Percentiles rank a stretch among this genome's conserved stretches.
Conservation (phyloP, 2,113 vertebrate species). For the Stomatorhinus ivindoensis region DNA sequence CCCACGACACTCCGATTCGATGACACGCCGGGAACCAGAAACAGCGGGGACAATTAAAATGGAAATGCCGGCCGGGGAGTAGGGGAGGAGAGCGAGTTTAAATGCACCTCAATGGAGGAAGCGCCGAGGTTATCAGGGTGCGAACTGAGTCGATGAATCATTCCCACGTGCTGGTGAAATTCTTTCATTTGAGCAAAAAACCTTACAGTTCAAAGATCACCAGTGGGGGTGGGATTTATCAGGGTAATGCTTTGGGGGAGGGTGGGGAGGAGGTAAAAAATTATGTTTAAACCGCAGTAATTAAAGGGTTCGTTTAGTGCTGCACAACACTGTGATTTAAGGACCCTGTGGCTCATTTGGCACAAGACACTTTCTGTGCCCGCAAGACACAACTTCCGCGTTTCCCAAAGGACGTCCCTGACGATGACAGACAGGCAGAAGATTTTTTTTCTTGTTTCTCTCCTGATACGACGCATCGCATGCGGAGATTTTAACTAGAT, state of each 20-base stretch:
- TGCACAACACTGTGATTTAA: slow-evolving; percentile 47
- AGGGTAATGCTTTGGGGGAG: slow-evolving; percentile 52
- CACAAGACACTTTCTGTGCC: background rate
- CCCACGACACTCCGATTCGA: background rate
- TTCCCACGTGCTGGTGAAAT: background rate
- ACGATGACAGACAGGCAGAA: slow-evolving; percentile 47
- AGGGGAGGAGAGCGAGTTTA: background rate
- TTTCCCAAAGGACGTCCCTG: slow-evolving; percentile 46
- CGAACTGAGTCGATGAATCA: background rate
- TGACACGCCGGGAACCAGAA: slow-evolving; percentile 2
- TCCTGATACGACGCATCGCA: background rate
- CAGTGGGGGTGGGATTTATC: slow-evolving; percentile 50
- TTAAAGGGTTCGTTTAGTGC: slow-evolving; percentile 49
- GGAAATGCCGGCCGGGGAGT: background rate
- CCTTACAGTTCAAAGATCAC: slow-evolving; percentile 14
- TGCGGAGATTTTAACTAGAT: background rate
- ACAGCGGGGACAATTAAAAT: background rate
- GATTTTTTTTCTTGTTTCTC: background rate
- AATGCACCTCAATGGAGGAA: background rate
- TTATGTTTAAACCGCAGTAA: slow-evolving; percentile 53
- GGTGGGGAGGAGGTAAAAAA: slow-evolving; percentile 36
- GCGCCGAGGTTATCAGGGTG: background rate
- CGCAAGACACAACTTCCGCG: slow-evolving; percentile 36
- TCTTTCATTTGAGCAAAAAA: background rate
- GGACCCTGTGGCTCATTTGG: slow-evolving; percentile 47